Conservation (phyloP, 1,140 invertebrate genomes). For the Vanessa atalanta region DNA sequence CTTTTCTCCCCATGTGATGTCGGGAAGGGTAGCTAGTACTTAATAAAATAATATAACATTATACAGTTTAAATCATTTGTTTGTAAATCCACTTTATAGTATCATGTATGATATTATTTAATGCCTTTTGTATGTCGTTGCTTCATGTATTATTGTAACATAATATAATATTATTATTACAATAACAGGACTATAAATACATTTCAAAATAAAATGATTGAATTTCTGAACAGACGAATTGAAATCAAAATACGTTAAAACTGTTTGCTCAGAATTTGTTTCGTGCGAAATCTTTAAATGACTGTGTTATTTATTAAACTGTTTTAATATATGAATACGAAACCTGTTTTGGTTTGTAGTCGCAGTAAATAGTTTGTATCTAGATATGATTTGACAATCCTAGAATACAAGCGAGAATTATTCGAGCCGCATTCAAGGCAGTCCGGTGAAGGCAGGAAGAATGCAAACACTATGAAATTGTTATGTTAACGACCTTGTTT, state of each 20-base stretch:
- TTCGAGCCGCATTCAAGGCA: slow-evolving; percentile 58
- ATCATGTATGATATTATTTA: no score
- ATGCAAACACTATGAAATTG: slow-evolving; percentile 50
- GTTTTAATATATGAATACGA: not conserved
- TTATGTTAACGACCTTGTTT: slow-evolving; percentile 34
- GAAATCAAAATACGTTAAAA: not conserved
- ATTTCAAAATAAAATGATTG: not conserved
- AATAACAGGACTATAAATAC: slow-evolving; percentile 16
- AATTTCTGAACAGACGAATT: not conserved
- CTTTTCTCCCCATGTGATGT: no score
- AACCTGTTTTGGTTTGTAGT: not conserved
- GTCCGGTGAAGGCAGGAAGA: slow-evolving; percentile 62
- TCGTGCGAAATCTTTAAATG: not conserved
- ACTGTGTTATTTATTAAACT: not conserved
- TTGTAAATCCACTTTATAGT: no score
- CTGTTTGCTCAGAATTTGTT: not conserved
- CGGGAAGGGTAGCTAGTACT: no score
- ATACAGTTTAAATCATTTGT: no score
- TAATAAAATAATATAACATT: no score
- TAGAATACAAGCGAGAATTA: slow-evolving; percentile 41
- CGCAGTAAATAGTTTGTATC: not conserved
- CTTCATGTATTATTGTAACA: no score
- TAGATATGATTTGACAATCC: slow-evolving; percentile 45
- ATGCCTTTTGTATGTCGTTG: no score
- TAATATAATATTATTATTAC: no score